Percentiles rank a stretch among this genome's conserved stretches.
Evolutionary conservation across 2,888 invertebrate species (phyloP).

Genomic region (Melikaiella ostensackeni): DNA sequence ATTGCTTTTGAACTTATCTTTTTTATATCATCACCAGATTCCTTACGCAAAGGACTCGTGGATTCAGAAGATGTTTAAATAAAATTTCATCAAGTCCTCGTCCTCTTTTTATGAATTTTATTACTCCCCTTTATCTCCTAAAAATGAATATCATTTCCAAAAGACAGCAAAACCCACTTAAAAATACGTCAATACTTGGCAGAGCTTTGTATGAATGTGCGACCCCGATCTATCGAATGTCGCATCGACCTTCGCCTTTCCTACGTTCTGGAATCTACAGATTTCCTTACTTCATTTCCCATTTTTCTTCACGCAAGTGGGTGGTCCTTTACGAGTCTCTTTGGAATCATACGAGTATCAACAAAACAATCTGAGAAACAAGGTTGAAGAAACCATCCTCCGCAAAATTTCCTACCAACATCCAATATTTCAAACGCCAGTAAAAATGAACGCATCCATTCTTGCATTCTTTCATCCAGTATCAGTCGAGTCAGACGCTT

Average conservation of each 20-base stretch:
- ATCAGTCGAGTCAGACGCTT: not conserved
- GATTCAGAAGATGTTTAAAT: not conserved
- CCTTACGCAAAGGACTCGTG: not conserved
- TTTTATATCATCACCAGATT: not conserved
- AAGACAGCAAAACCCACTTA: not conserved
- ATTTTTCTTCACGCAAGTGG: constrained; percentile 9
- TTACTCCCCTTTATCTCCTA: not conserved
- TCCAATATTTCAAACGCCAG: not conserved
- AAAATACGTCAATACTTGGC: constrained; percentile 23
- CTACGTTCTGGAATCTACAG: constrained; percentile 20
- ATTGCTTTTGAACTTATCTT: not conserved
- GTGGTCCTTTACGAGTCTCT: constrained; percentile 17
- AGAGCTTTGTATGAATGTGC: constrained; percentile 1
- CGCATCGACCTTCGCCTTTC: constrained; percentile 24
- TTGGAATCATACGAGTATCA: not conserved
- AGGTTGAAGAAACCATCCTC: not conserved
- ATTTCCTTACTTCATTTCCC: constrained; percentile 29
- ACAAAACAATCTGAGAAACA: not conserved
- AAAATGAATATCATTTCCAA: not conserved
- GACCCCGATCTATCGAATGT: constrained; percentile 30
- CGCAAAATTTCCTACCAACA: not conserved
- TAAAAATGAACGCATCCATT: constrained; percentile 4
- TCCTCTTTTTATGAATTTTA: not conserved
- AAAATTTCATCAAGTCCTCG: not conserved
- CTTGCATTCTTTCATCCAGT: not conserved